Percentiles rank a stretch among this genome's conserved stretches.
phyloP scores from a whole-genome alignment of 2,113 vertebrate genomes.

The Pluvialis apricaria region DNA sequence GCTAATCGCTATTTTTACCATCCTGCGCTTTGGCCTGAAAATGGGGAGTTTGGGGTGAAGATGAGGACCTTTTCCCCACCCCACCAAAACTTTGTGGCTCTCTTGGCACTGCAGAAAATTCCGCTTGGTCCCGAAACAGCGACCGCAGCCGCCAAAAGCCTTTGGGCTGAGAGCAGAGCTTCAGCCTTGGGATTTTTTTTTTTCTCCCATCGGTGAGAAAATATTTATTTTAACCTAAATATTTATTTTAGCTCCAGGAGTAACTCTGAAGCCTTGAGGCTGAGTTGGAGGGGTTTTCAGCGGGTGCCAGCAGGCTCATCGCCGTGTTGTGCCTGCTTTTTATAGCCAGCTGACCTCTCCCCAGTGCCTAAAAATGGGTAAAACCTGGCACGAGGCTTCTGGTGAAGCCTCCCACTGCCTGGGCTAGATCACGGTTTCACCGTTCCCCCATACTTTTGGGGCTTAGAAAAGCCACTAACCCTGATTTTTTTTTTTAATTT shows the following conservation, averaged over 20 bases:
- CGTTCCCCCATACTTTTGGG: rapidly evolving
- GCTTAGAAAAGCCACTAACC: neutral
- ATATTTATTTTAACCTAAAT: neutral
- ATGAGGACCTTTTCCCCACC: neutral
- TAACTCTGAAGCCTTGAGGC: neutral
- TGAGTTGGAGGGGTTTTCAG: neutral
- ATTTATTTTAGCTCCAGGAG: neutral
- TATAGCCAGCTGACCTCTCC: too few species aligned
- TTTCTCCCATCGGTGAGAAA: neutral
- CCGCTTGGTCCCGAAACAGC: neutral
- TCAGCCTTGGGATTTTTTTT: neutral
- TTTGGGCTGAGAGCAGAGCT: neutral
- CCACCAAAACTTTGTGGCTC: neutral
- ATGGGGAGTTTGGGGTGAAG: neutral
- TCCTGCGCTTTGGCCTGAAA: neutral
- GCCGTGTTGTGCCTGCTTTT: neutral
- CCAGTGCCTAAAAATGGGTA: neutral
- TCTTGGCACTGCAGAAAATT: neutral
- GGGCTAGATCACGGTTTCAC: rapidly evolving
- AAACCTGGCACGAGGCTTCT: neutral
- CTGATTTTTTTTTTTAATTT: rapidly evolving
- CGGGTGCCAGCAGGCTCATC: neutral
- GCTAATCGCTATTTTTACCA: neutral
- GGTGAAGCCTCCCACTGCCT: neutral
- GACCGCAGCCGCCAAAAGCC: rapidly evolving